Conservation (phyloP, 2,888 invertebrate genomes). For the Thereva nobilitata region DNA sequence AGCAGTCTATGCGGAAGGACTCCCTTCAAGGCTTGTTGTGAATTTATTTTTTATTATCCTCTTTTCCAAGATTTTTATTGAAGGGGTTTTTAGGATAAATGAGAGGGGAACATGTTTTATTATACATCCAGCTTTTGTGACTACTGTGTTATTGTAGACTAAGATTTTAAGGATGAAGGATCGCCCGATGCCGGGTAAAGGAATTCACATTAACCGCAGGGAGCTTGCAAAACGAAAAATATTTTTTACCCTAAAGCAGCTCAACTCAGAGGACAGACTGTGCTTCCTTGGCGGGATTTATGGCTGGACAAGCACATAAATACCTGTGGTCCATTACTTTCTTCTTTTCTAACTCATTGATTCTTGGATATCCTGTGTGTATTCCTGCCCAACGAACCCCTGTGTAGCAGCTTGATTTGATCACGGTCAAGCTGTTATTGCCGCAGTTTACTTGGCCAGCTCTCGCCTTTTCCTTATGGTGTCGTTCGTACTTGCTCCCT, state of each 20-base stretch:
- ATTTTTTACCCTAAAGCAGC: not conserved
- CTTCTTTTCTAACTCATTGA: conserved; percentile 14
- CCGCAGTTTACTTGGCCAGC: conserved; percentile 15
- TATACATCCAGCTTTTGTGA: too few species aligned
- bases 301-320: not conserved
- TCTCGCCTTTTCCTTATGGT: conserved; percentile 4
- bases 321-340: conserved; percentile 20
- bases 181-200: too few species aligned
- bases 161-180: too few species aligned
- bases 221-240: not conserved
- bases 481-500: conserved; percentile 3
- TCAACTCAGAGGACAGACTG: not conserved
- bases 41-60: conserved; percentile 22
- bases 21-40: conserved; percentile 18
- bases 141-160: too few species aligned
- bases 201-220: too few species aligned
- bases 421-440: conserved; percentile 15
- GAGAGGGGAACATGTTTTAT: conserved; percentile 5
- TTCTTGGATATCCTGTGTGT: conserved; percentile 3
- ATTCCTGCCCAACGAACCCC: not conserved
- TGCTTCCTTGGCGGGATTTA: not conserved
- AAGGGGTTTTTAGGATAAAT: not conserved
- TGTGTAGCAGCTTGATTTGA: conserved; percentile 13
- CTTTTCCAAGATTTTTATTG: conserved; percentile 5
- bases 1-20: conserved; percentile 27